Base-by-base conservation (phyloP, 2,888 invertebrate genomes). In the Cataglyphis cursor region DNA sequence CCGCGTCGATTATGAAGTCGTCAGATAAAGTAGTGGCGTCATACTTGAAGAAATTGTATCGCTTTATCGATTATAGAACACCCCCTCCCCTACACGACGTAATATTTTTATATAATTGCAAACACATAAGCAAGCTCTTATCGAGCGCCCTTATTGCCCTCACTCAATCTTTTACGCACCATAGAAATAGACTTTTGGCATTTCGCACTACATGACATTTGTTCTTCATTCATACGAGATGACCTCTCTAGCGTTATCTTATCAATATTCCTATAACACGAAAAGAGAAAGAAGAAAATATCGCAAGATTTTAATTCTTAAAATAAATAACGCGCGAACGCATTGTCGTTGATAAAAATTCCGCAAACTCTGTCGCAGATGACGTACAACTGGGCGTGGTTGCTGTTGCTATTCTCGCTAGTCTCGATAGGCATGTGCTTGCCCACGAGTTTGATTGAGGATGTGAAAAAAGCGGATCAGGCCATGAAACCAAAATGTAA, bases 401-500 rank as follows among this genome's bases (percentile, higher is more conserved):
- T 93, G 41, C 38, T 93, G 54, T 81, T 90, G 48, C 73, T 94
- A 24, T 89, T 92, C 83, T 88, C 91, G 38, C 59, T 92, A 54
- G 83, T 90, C 73, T 89, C 89, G 35, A 70, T 88, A 66, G 92
- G 89, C 59, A 89, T 92, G 66, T 91, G 93, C 3, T 84, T 95
- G 64, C 92, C 95, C 3, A 89, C 92, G 15, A 93, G 92, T 54
- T 66, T 93, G 31, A 86, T 93, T 82, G 92, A 93, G 6, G 93
- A 94, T 64, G 87, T 90, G 12, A 93, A 94, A 78, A 93, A 94
- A 83, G 87, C 90, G 10, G 94, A 94, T 24, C 92, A 94, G 70
- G 84, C 89, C 4, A 90, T 92, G 84, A 90, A 92, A 84, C 93
- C 94, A 12, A 95, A 94, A 93, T 92, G 95, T 95, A 91, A 86